phyloP scores from a whole-genome alignment of 2,888 invertebrate genomes.

The Heteromyza rotundicornis region DNA sequence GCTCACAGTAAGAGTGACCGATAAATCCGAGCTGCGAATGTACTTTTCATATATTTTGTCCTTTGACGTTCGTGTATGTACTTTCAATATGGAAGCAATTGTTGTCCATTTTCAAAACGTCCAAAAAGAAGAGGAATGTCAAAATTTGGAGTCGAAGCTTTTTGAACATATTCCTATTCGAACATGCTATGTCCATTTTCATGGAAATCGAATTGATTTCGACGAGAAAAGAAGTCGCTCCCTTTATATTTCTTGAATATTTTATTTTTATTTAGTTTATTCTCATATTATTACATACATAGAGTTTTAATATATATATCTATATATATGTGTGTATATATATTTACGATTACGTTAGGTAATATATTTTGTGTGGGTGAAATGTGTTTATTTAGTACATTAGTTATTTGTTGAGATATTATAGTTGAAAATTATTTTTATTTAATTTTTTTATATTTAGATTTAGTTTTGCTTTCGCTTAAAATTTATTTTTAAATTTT shows the following conservation, averaged over 20 bases:
- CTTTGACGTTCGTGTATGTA: no score
- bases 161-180: no score
- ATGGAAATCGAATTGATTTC: no score
- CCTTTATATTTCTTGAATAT: conserved; percentile 33
- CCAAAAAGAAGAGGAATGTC: no score
- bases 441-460: conserved; percentile 29
- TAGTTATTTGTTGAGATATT: conserved; percentile 7
- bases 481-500: conserved; percentile 36
- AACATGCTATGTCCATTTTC: no score
- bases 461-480: conserved; percentile 32
- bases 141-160: no score
- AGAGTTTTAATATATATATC: conserved; percentile 41
- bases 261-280: conserved; percentile 45
- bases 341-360: conserved; percentile 25
- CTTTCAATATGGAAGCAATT: no score
- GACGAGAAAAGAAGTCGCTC: no score
- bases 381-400: conserved; percentile 46
- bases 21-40: no score
- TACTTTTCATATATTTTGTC: no score
- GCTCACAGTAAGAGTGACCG: no score
- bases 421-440: neutral
- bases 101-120: no score
- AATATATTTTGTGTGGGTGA: conserved; percentile 49
- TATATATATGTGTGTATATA: conserved; percentile 32
- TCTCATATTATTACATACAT: conserved; percentile 51